Conservation (phyloP, 30 jellyfish, hydroid and myxozoan genomes). For the Hydractinia echinata region DNA sequence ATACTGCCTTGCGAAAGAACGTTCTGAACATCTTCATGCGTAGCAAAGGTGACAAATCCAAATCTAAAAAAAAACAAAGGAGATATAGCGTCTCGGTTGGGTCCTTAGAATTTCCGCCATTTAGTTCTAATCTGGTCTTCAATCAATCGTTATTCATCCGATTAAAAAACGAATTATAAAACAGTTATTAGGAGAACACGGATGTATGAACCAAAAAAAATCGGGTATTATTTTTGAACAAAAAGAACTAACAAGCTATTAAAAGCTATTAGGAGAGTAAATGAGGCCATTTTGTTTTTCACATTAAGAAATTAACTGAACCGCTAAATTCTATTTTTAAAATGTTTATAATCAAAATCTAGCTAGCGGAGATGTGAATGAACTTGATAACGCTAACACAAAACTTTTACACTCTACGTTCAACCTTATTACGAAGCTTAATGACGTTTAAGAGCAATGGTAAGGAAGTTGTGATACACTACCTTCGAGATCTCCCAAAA, state of each 20-base stretch:
- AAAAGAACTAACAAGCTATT: too few relatives aligned
- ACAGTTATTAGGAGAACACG: not conserved
- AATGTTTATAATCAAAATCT: too few relatives aligned
- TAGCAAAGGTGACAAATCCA: conserved; percentile 87
- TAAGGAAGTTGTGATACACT: not conserved
- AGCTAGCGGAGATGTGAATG: not conserved
- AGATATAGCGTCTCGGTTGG: too few relatives aligned
- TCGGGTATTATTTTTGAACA: not conserved
- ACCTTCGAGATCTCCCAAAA: conserved; percentile 86
- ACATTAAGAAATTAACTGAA: too few relatives aligned
- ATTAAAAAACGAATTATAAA: not conserved
- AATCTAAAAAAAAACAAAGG: conserved; percentile 33
- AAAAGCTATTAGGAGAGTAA: too few relatives aligned
- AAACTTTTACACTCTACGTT: not conserved
- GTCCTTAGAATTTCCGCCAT: too few relatives aligned
- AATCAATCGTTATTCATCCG: not conserved
- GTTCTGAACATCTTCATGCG: conserved; percentile 62
- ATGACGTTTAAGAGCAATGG: not conserved
- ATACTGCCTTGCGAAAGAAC: conserved; percentile 54
- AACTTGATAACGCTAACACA: not conserved
- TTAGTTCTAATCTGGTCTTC: too few relatives aligned
- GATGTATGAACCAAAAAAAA: not conserved
- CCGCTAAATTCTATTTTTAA: too few relatives aligned
- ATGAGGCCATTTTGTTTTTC: too few relatives aligned
- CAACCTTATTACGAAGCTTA: not conserved